These are phyloP conservation scores for Coracias cyanogaster DNA, from an alignment of 2,797 vertebrate genomes.

Conservation along the genomic window DNA sequence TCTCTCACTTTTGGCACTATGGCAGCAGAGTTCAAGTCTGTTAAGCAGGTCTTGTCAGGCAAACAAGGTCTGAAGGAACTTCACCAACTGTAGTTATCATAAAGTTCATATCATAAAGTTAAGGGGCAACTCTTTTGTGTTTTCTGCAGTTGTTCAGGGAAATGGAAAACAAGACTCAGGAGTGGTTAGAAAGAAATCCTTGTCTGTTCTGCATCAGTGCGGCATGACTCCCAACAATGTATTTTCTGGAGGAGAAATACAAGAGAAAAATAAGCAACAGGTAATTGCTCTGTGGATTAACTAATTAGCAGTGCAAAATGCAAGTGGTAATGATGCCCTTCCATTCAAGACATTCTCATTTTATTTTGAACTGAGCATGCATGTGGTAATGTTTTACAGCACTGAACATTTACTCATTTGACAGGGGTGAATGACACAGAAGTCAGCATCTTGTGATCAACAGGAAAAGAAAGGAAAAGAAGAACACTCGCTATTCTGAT, in stretches of 20 bases:
- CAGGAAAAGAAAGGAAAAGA: slow-evolving; percentile 61
- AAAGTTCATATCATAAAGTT: neutral
- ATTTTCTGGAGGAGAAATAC: neutral
- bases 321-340: neutral
- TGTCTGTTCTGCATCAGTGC: neutral
- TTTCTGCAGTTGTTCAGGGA: neutral
- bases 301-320: neutral
- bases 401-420: slow-evolving; percentile 17
- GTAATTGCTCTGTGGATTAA: neutral
- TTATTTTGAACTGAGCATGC: neutral
- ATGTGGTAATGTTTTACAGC: slow-evolving; percentile 32
- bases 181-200: neutral
- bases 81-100: neutral
- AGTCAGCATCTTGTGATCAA: slow-evolving; percentile 75
- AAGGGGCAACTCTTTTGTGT: neutral
- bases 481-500: slow-evolving; percentile 55
- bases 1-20: neutral
- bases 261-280: neutral
- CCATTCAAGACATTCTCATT: neutral
- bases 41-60: neutral
- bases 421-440: slow-evolving; percentile 66
- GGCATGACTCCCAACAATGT: neutral
- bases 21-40: neutral
- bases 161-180: neutral
- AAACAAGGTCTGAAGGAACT: neutral